Percentiles rank a stretch among this genome's conserved stretches.
These are phyloP conservation scores for Serripes groenlandicus DNA, from an alignment of 2,888 invertebrate genomes.

Conservation along the genomic window DNA sequence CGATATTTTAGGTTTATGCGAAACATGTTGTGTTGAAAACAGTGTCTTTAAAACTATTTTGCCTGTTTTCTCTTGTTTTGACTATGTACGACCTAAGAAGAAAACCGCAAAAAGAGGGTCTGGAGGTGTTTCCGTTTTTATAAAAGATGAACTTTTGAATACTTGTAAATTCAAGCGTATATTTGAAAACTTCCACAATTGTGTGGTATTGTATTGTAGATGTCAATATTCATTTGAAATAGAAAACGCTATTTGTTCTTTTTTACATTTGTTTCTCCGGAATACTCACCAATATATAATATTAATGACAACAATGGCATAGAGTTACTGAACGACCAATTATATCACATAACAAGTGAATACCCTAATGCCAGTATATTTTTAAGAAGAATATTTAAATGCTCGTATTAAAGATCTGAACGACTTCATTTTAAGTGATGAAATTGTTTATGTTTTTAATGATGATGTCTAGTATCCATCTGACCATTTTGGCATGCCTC, in stretches of 20 bases:
- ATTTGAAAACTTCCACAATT: background rate
- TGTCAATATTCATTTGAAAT: background rate
- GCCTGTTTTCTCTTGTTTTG: background rate
- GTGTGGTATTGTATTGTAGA: background rate
- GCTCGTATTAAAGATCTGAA: background rate
- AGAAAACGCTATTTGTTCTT: background rate
- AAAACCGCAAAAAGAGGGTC: too few species aligned
- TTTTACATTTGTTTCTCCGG: background rate
- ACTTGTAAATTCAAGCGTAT: background rate
- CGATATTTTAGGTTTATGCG: background rate
- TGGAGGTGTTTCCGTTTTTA: background rate
- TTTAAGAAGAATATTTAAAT: constrained; percentile 6
- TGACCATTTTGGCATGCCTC: background rate
- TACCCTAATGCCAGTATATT: constrained; percentile 1
- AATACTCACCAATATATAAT: constrained; percentile 1
- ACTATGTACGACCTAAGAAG: too few species aligned
- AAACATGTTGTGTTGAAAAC: background rate
- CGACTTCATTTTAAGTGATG: background rate
- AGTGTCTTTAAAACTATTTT: background rate
- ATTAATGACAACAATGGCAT: background rate
- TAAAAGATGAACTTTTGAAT: background rate
- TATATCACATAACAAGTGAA: background rate
- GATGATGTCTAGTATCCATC: background rate
- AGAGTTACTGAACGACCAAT: background rate
- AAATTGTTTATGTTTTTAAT: background rate